Evolutionary conservation across 2,888 invertebrate species (phyloP), one percentile per base, ranked within the genome.

Genomic region (Folsomia candida): DNA sequence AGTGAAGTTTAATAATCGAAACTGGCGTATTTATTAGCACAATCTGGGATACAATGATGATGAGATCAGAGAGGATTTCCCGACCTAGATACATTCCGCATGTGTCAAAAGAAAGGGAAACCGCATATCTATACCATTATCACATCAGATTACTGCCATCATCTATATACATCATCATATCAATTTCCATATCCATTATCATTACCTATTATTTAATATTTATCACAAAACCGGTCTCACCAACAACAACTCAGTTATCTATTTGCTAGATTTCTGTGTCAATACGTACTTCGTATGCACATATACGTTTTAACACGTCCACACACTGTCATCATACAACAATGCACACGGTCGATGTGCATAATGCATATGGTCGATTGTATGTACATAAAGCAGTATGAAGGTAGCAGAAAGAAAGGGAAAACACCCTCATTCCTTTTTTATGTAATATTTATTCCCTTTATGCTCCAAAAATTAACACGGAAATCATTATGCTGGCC

Each of bases 391-490:
- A 25, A 14, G 54, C 11, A 22, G 54, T 22, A 54, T 6, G 54
- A 14, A 54, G 11, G 54, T 54, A 22, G 6, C 18, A 54, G 18
- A 64, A 37, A 4, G 63, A 64, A 64, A 64, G 63, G 47, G 63
- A 64, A 64, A 64, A 64, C 63, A 64, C 63, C 63, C 63, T 64
- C 63, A 64, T 51, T 51, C 37, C 37, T 62, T 29, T 51, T 47
- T 51, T 20, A 37, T 64, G 29, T 64, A 18, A 47, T 64, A 64
- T 64, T 64, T 64, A 64, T 64, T 37, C 63, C 37, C 63, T 64
- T 64, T 64, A 64, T 64, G 63, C 63, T 64, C 63, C 26, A 51
- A 64, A 64, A 64, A 64, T 37, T 64, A 47, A 64, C 51, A 64
- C 63, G 63, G 63, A 64, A 64, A 64, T 64, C 22, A 47, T 64